phyloP scores from a whole-genome alignment of 2,888 invertebrate genomes.

The Eumacrocentrus americanus region DNA sequence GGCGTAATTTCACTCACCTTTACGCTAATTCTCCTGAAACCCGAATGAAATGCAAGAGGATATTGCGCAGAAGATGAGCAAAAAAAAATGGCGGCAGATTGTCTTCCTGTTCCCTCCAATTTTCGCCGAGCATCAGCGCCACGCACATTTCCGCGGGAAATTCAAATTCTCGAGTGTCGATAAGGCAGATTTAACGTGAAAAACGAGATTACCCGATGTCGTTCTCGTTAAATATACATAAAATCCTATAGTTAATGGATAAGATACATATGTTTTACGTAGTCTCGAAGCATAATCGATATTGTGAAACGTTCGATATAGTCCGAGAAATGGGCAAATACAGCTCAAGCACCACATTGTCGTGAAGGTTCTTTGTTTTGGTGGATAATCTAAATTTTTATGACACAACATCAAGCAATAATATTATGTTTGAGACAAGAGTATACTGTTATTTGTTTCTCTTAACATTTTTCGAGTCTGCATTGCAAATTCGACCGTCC shows the following conservation, averaged over 20 bases:
- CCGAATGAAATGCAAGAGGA: not conserved
- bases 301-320: constrained; percentile 44
- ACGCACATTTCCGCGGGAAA: not conserved
- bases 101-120: not conserved
- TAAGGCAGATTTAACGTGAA: no score
- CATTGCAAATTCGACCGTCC: constrained; percentile 73
- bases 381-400: constrained; percentile 28
- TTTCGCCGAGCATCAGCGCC: not conserved
- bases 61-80: not conserved
- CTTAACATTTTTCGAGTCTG: constrained; percentile 72
- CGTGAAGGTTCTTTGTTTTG: constrained; percentile 19
- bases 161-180: not conserved
- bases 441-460: constrained; percentile 73
- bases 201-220: no score
- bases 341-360: constrained; percentile 29
- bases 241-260: no score
- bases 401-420: constrained; percentile 30
- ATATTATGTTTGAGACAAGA: constrained; percentile 66
- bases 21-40: not conserved
- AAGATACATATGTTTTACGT: no score
- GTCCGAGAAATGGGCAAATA: constrained; percentile 39
- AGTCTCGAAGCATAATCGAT: constrained; percentile 47
- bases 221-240: no score
- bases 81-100: not conserved
- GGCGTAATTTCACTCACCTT: not conserved